These are phyloP conservation scores for Brachyistius frenatus DNA, from an alignment of 2,113 vertebrate species.

Conservation along the genomic window DNA sequence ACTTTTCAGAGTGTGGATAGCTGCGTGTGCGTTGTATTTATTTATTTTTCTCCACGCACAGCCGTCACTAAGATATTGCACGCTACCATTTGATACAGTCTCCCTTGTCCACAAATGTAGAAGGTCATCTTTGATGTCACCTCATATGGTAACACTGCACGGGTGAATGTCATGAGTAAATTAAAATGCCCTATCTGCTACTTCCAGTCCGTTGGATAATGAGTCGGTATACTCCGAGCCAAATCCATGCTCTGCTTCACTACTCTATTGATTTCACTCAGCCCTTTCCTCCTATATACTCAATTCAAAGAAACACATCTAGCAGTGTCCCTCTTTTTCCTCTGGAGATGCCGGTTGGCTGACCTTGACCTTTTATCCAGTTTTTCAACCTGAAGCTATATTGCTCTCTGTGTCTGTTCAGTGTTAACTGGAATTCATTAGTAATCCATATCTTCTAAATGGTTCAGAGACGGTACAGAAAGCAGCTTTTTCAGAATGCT, in stretches of 20 bases:
- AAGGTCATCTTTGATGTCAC: slow-evolving; percentile 79
- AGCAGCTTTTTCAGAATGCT: slow-evolving; percentile 15
- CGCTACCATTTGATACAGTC: slow-evolving; percentile 51
- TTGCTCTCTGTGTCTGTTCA: slow-evolving; percentile 22
- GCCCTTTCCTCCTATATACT: slow-evolving; percentile 66
- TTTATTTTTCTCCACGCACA: slow-evolving; percentile 24
- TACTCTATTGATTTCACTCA: slow-evolving; percentile 77
- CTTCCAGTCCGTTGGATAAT: slow-evolving; percentile 81
- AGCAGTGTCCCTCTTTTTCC: slow-evolving; percentile 45
- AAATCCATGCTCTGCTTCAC: slow-evolving; percentile 75
- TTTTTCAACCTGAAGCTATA: slow-evolving; percentile 38
- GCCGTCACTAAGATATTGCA: slow-evolving; percentile 54
- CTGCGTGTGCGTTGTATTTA: slow-evolving; percentile 43
- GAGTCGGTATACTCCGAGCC: slow-evolving; percentile 72
- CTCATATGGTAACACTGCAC: slow-evolving; percentile 50
- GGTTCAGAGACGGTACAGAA: slow-evolving; percentile 20
- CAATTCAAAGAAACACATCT: slow-evolving; percentile 59
- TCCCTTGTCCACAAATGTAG: slow-evolving; percentile 73
- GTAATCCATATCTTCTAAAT: slow-evolving; percentile 14
- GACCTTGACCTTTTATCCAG: slow-evolving; percentile 55
- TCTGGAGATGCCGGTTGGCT: slow-evolving; percentile 50
- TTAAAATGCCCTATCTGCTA: slow-evolving; percentile 82
- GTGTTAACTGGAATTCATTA: slow-evolving; percentile 45
- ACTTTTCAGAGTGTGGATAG: slow-evolving; percentile 47
- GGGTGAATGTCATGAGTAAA: slow-evolving; percentile 81